Conservation (phyloP, 2,888 invertebrate genomes). For the Minunthozetes semirufus region DNA sequence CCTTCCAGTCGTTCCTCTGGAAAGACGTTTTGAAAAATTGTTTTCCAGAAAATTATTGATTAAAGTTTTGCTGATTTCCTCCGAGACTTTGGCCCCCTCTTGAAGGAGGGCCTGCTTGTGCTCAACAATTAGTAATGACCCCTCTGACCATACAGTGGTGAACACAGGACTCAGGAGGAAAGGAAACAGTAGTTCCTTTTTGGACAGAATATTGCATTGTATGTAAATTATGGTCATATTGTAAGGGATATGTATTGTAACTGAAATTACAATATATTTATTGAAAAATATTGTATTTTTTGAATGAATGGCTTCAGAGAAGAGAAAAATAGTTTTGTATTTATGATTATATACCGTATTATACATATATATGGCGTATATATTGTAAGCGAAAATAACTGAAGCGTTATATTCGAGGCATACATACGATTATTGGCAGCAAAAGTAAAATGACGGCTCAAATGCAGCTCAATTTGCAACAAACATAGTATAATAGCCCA, state of each 20-base stretch:
- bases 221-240: background rate
- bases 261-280: background rate
- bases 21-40: too few species aligned
- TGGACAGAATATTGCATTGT: too few species aligned
- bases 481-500: slow-evolving; percentile 11
- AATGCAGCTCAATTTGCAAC: slow-evolving; percentile 16
- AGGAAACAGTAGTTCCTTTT: too few species aligned
- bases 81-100: too few species aligned
- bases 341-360: background rate
- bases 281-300: background rate
- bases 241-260: background rate
- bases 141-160: too few species aligned
- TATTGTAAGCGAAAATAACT: background rate
- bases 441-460: background rate
- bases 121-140: too few species aligned
- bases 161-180: too few species aligned
- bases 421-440: background rate
- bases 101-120: too few species aligned
- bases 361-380: background rate
- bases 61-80: too few species aligned
- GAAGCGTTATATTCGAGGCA: background rate
- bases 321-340: background rate
- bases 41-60: too few species aligned
- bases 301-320: background rate
- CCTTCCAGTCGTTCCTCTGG: too few species aligned